Base-by-base conservation (phyloP, 2,797 vertebrate genomes). In the Dromococcyx pavoninus region DNA sequence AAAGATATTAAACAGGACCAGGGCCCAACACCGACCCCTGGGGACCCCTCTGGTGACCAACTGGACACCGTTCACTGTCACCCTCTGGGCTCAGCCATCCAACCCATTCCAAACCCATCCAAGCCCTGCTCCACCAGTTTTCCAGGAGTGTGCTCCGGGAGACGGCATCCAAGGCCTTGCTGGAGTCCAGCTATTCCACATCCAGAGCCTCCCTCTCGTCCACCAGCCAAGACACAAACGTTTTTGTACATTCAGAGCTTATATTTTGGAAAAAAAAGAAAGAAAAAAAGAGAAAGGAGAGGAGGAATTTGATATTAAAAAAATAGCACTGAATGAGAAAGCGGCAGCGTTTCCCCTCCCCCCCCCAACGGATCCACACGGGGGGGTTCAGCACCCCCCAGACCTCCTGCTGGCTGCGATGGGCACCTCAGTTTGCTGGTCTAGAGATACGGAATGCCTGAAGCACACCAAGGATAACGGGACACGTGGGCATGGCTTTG, bases 401-500 rank as follows among this genome's bases (percentile, higher is more conserved):
- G 7, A 95, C 35, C 35, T 71, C 82, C 76, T 79, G 62, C 37
- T 30, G 83, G 66, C 85, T 76, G 70, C 39, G 70, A 61, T 43
- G 77, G 76, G 91, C 73, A n/a, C 89, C 80, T 96, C 92, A 25
- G 88, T 35, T 80, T 67, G 95, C 95, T 94, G 97, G 82, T 67
- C 61, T 71, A 48, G 66, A 75, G 79, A 50, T 64, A 73, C 85
- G 27, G 88, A 81, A 72, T 24, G 95, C 86, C 96, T 86, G 67
- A 54, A 23, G 78, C 93, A 95, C 94, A 92, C 75, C 86, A 27
- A 69, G 48, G 91, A 10, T 30, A 86, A 95, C 82, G 71, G 96
- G 74, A 91, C 79, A 91, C 91, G 57, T 95, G 90, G 3, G 43
- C 72, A 93, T 95, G 97, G 97, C 96, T 97, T 95, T 88, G 90